Base-by-base conservation (phyloP, 2,113 vertebrate species). In the Montifringilla adamsi region DNA sequence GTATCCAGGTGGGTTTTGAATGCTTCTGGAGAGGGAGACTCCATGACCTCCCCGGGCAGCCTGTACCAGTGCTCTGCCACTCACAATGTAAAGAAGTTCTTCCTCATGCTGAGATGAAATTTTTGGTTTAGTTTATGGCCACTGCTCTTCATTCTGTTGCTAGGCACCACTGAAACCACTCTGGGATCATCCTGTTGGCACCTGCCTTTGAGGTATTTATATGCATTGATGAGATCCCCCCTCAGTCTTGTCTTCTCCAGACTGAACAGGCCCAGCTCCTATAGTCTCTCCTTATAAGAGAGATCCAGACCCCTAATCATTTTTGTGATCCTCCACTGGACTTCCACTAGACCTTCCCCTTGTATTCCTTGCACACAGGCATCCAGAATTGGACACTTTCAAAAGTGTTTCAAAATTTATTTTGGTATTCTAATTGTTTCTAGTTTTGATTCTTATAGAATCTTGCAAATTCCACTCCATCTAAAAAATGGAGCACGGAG, bases 141-240 rank as follows among this genome's bases (percentile, higher is more conserved):
- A 27, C 2, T 59, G 17, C 17, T 75, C 16, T 5, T 7, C 1
- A 1, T 37, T 5, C 17, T 68, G 14, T 33, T 0, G 0, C 31
- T 59, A 13, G 0, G 1, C 26, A 35, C 17, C 26, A 21, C 52
- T 9, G 21, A 35, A 67, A 76, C 43, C 31, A 31, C 16, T 35
- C 13, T 44, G 37, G 13, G 6, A 59, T 27, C 31, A 15, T 27
- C 26, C 17, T 44, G 1, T 7, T 27, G 52, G 7, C 17, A 59
- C 7, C 2, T 52, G 17, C 6, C 11, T 67, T 6, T 14, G 10
- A 50, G 20, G 7, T 59, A 43, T 27, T 68, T 44, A 5, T 33
- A 7, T 33, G 14, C 4, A 33, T 23, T 60, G 33, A 44, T 77
- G 73, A 68, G 18, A 19, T 39, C 9, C 6, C 33, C 28, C 12